Evolutionary conservation across 2,797 vertebrate genomes (phyloP).

Genomic region (Syngnathus acus): DNA sequence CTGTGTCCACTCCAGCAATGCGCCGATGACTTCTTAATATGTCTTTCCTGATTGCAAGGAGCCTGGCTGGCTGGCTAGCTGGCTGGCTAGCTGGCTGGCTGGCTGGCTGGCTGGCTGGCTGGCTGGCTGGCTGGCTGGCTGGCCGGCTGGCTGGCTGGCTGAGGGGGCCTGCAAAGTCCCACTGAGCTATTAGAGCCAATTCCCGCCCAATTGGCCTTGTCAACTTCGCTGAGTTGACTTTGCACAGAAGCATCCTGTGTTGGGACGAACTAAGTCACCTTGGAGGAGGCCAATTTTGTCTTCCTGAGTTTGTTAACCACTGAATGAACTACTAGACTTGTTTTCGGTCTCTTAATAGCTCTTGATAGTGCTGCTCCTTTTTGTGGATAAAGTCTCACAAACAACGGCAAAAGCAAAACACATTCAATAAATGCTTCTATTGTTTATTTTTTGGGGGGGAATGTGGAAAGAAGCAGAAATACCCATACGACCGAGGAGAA

Average conservation of each 20-base stretch:
- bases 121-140: neutral
- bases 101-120: no score
- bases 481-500: neutral
- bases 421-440: neutral
- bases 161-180: conserved; percentile 29
- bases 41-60: conserved; percentile 35
- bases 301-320: conserved; percentile 37
- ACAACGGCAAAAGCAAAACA: neutral
- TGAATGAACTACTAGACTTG: neutral
- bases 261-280: conserved; percentile 46
- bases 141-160: neutral
- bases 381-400: neutral
- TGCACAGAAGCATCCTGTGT: conserved; percentile 42
- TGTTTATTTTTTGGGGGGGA: neutral
- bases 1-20: conserved; percentile 13
- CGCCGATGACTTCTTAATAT: conserved; percentile 36
- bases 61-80: conserved; percentile 28
- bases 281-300: conserved; percentile 60
- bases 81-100: no score
- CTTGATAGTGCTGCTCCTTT: neutral
- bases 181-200: conserved; percentile 56
- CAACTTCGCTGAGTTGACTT: conserved; percentile 55
- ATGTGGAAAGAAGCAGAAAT: neutral
- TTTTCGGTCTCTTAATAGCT: neutral
- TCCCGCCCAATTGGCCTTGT: conserved; percentile 59